Base-by-base conservation (phyloP, 2,888 invertebrate species). In the Sussaba pulchella region DNA sequence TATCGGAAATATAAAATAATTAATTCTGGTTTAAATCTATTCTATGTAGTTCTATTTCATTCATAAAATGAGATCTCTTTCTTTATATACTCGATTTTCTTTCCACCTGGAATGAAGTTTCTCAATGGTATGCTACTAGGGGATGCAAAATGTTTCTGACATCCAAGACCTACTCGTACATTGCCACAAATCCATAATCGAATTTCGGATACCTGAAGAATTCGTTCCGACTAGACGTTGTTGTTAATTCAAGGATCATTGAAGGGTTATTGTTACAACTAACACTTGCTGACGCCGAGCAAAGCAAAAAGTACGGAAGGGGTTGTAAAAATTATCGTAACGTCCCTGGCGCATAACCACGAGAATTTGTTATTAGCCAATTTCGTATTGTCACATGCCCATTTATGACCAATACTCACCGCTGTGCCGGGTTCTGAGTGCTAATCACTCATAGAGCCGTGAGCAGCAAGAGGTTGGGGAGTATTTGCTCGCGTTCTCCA, bases 311-410 rank as follows among this genome's bases (percentile, higher is more conserved):
- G 67, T 61, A 76, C 47, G 54, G 39, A 43, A 57, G 12, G 63
- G 21, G 39, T 64, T 59, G 19, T n/a, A 14, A 26, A n/a, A 17
- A 31, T 14, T 8, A 6, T 14, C 36, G 39, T 31, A 31, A 2
- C 36, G 2, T 36, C 19, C 31, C 12, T 43, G 24, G 54, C 41
- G 36, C 47, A 54, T 47, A 69, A 81, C 36, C 63, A 71, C 45
- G n/a, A 41, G 72, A 80, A 26, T 67, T 45, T 17, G 41, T 41
- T 66, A 61, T 54, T 45, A 26, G 31, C 43, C 70, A 9, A 81
- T 66, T 70, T 74, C 61, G 70, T 59, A 74, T 73, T 78, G 61
- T 74, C 77, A 57, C 52, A 64, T 26, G 52, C 52, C 21, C 24
- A 21, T 12, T 52, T 21, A n/a, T 45, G 36, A n/a, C 31, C 31